Percentiles rank a stretch among this genome's conserved stretches.
Conservation (phyloP, 2,888 invertebrate species). For the Cephus spinipes region DNA sequence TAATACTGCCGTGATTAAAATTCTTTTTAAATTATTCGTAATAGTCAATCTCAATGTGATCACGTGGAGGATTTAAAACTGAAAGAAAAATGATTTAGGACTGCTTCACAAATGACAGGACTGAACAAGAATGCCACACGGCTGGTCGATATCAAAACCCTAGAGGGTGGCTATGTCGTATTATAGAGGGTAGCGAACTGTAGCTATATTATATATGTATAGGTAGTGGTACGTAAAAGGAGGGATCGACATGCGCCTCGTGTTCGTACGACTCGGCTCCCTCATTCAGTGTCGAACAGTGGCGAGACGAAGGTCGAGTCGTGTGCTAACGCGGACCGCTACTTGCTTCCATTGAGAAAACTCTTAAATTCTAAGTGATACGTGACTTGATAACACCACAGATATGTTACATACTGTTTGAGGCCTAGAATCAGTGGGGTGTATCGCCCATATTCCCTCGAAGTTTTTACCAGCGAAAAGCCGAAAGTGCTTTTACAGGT, state of each 20-base stretch:
- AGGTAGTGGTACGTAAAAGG: neutral
- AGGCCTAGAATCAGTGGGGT: neutral
- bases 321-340: neutral
- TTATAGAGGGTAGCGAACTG: neutral
- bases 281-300: neutral
- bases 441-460: neutral
- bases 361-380: neutral
- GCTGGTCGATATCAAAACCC: neutral
- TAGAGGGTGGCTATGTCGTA: neutral
- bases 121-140: neutral
- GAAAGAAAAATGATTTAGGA: neutral
- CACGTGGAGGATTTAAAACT: neutral
- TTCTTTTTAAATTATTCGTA: neutral
- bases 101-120: neutral
- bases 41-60: neutral
- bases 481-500: neutral
- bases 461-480: neutral
- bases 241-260: neutral
- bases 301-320: neutral
- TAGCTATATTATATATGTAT: neutral
- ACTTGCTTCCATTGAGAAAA: neutral
- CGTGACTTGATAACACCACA: neutral
- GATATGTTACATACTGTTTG: neutral
- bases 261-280: neutral
- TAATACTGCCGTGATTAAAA: neutral